A percentile compares a stretch with the other conserved stretches of the same genome.
Conservation (phyloP, 2,888 invertebrate genomes). For the Tipula unca region DNA sequence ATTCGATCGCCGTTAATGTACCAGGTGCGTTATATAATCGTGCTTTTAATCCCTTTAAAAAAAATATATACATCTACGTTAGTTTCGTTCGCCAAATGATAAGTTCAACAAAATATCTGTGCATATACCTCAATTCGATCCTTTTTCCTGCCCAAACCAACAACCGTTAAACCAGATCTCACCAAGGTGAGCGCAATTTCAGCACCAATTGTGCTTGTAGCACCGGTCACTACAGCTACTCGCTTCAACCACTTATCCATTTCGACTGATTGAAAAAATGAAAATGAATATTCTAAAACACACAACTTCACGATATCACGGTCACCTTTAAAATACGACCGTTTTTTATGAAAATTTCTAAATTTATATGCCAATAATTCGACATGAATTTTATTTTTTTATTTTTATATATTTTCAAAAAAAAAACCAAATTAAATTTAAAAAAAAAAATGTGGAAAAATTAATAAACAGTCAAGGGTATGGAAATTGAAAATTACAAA, state of each 20-base stretch:
- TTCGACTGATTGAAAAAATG: background rate
- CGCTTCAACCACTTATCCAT: background rate
- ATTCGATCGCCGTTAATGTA: conserved; percentile 30
- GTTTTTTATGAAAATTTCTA: background rate
- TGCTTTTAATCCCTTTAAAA: background rate
- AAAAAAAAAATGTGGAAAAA: background rate
- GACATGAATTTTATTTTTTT: background rate
- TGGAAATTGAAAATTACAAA: background rate
- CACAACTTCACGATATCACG: background rate
- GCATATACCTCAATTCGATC: background rate
- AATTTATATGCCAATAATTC: conserved; percentile 3
- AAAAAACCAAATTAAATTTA: too few species aligned
- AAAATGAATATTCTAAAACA: background rate
- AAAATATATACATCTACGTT: background rate
- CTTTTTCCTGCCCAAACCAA: background rate
- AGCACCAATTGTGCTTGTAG: background rate
- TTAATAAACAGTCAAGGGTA: background rate
- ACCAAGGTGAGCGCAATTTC: background rate
- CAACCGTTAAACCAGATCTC: background rate
- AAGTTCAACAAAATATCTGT: too few species aligned
- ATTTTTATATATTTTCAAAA: background rate
- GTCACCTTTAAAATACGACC: background rate
- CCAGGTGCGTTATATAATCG: background rate
- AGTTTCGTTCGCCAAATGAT: background rate
- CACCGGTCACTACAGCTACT: background rate